Base-by-base conservation (phyloP, 2,888 invertebrate genomes). In the Drosophila gaucha region DNA sequence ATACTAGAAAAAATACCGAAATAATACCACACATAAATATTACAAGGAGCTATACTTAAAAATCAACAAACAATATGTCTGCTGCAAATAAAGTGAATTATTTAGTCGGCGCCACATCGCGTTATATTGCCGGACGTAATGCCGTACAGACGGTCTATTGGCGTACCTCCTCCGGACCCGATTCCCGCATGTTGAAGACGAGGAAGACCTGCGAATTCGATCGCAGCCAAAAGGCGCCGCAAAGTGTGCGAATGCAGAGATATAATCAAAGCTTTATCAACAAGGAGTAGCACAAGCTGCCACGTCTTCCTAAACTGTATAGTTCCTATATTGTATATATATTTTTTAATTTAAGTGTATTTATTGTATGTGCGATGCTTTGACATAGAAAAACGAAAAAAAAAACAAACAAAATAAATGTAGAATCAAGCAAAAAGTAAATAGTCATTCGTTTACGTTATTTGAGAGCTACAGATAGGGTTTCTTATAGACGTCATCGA, bases 81-180 rank as follows among this genome's bases (percentile, higher is more conserved):
- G 73, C 85, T 41, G 71, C 84, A 18, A 90, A 79, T 30, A 90
- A 90, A 70, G 70, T 90, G 70, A 94, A 93, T 80, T 92, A 92
- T 80, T 90, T 96, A 89, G 94, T 96, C 68, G 95, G 95, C 78
- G 93, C 94, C 74, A 94, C 95, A 36, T 95, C 95, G 18, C 94
- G 96, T 60, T 95, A 94, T 90, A 94, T 96, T 74, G 94, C 94
- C 47, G 95, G 95, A 47, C 93, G 95, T 65, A 94, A 95, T 84
- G 95, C 95, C 1, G 93, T 95, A 20, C 95, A 96, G 88, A 96
- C 95, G 0, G 95, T 96, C 0, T 96, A 96, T 86, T 96, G 96
- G 96, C 93, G 95, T 80, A 70, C 88, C 33, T 84, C 88, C 4
- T 93, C 94, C 39, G 92, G 93, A 5, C 78, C 89, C 47, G 92